These are phyloP conservation scores for Eustalomyia histrio DNA, from an alignment of 2,888 invertebrate species.

Conservation along the genomic window DNA sequence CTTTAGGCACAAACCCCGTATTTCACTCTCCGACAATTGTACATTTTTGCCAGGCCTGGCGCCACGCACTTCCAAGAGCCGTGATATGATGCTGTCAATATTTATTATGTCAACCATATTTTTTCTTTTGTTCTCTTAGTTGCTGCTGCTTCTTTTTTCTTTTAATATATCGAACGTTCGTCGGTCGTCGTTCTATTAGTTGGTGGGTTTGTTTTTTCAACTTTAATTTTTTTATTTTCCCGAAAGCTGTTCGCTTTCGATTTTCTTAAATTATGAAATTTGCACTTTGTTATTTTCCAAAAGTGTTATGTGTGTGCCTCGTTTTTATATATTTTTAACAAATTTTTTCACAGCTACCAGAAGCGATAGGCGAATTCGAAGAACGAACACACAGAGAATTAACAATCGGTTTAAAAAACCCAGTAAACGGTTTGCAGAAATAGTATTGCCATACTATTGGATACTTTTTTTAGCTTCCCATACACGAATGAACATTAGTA, in stretches of 20 bases:
- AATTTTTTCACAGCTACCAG: slow-evolving; percentile 72
- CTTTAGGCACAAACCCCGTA: slow-evolving; percentile 97
- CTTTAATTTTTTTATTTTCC: slow-evolving; percentile 38
- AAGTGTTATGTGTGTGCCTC: slow-evolving; percentile 67
- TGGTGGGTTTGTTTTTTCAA: slow-evolving; percentile 55
- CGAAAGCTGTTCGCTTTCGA: slow-evolving; percentile 57
- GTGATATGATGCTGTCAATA: slow-evolving; percentile 78
- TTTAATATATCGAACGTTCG: slow-evolving; percentile 61
- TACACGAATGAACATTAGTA: no score
- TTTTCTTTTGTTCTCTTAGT: slow-evolving; percentile 69
- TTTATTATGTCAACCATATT: slow-evolving; percentile 78
- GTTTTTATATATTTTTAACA: slow-evolving; percentile 72
- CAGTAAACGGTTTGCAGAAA: slow-evolving; percentile 61
- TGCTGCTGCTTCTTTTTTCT: slow-evolving; percentile 36
- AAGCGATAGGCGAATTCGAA: slow-evolving; percentile 68
- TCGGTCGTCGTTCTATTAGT: slow-evolving; percentile 61
- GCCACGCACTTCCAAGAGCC: slow-evolving; percentile 87
- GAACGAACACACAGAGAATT: slow-evolving; percentile 72
- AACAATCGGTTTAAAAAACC: slow-evolving; percentile 71
- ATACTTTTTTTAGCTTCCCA: no score
- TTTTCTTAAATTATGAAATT: slow-evolving; percentile 48
- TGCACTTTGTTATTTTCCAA: slow-evolving; percentile 48
- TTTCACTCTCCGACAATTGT: slow-evolving; percentile 98
- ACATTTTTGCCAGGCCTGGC: slow-evolving; percentile 99
- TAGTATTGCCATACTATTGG: slow-evolving; percentile 23